Evolutionary conservation across 2,888 invertebrate genomes (phyloP).

Genomic region (Synergus itoensis): DNA sequence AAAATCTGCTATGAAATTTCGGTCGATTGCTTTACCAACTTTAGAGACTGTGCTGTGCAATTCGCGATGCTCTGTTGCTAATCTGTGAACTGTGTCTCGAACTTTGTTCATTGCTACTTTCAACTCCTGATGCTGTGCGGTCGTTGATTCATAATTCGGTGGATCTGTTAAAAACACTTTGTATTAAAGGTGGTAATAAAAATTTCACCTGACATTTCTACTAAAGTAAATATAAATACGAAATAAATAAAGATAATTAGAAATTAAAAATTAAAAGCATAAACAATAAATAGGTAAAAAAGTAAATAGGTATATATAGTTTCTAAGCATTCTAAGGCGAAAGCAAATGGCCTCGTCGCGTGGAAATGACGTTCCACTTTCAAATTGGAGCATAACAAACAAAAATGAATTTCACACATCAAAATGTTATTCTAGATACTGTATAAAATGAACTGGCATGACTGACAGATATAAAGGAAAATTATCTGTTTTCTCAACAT

Average conservation of each 20-base stretch:
- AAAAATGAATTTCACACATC: too few relatives aligned
- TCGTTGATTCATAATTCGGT: slow-evolving; percentile 83
- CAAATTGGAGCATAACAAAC: too few relatives aligned
- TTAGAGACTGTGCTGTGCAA: slow-evolving; percentile 92
- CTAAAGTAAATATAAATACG: not conserved
- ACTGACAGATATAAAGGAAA: not conserved
- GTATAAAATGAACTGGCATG: not conserved
- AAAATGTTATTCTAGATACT: too few relatives aligned
- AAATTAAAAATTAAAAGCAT: not conserved
- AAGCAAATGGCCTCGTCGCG: too few relatives aligned
- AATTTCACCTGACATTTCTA: not conserved
- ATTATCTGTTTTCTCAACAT: too few relatives aligned
- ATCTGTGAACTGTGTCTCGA: slow-evolving; percentile 89
- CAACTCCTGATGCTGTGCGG: slow-evolving; percentile 85
- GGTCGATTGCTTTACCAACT: slow-evolving; percentile 97
- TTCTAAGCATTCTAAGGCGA: too few relatives aligned
- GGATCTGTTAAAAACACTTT: slow-evolving; percentile 80
- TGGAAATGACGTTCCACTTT: too few relatives aligned
- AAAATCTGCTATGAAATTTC: slow-evolving; percentile 96
- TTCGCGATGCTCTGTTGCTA: slow-evolving; percentile 91
- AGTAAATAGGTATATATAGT: not conserved
- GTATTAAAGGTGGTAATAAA: not conserved
- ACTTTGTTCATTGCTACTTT: slow-evolving; percentile 88
- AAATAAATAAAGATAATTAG: not conserved
- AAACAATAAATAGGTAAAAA: too few relatives aligned